Evolutionary conservation across 2,113 vertebrate genomes (phyloP), one percentile per base, ranked within the genome.

Genomic region (Chinchilla lanigera): DNA sequence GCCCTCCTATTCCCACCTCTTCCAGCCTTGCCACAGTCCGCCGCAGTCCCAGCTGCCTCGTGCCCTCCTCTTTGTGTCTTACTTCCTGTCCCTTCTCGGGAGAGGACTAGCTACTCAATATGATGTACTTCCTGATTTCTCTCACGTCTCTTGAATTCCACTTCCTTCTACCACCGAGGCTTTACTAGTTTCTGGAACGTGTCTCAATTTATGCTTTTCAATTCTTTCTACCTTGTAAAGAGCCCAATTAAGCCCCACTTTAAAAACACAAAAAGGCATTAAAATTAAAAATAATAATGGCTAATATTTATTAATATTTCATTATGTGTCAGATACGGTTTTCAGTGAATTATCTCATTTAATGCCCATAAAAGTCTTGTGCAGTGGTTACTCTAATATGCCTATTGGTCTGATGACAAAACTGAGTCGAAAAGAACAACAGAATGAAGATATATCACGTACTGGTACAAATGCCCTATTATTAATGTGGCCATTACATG

Each of bases 321-420:
- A 47, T 80, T 65, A 47, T 63, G 7, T 88, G 17, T 67, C 9
- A 50, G 54, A 41, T 80, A 5, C 6, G 47, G 28, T 83, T 41
- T 10, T 90, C 30, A 78, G 33, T 50, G 19, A 47, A 89, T 81
- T 67, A 84, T 71, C 14, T 95, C 44, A 78, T 73, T 89, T 90
- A 81, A 89, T 85, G 6, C 7, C 33, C 12, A 0, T n/a, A 75
- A 58, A 69, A 93, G 65, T 91, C 30, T 44, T 92, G 33, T 38
- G 14, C 17, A 80, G 41, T 75, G 35, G 3, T 4, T 75, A 50
- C 35, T 86, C 2, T 58, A 56, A 47, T 71, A 69, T 35, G 10
- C 10, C 10, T 38, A 65, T 41, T 81, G 56, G 16, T 91, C 56
- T 77, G 17, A 60, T 85, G 41, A 77, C 11, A 85, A 83, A 96